These are phyloP conservation scores for Bubo bubo DNA, from an alignment of 2,113 vertebrate species.

Conservation along the genomic window DNA sequence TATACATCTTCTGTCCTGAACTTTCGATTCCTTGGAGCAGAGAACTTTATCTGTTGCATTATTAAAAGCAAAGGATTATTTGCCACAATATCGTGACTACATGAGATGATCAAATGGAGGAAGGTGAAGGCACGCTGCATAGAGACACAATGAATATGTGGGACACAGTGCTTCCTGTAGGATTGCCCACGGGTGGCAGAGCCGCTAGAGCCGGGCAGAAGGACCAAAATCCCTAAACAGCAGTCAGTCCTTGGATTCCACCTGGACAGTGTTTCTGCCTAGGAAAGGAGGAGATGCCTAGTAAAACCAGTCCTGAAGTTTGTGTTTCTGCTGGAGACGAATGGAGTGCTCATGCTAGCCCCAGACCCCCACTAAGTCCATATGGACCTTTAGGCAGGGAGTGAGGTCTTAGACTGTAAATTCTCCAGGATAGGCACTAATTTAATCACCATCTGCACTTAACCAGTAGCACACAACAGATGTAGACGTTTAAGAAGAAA, in stretches of 20 bases:
- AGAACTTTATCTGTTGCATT: background rate
- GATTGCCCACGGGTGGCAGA: background rate
- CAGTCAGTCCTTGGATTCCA: background rate
- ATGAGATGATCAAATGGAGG: background rate
- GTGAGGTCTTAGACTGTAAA: background rate
- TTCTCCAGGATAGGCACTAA: background rate
- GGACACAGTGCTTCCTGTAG: background rate
- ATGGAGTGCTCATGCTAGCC: background rate
- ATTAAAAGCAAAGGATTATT: background rate
- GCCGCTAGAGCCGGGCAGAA: background rate
- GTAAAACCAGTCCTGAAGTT: background rate
- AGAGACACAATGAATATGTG: background rate
- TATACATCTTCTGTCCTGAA: background rate
- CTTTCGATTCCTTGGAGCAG: background rate
- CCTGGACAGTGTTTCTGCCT: background rate
- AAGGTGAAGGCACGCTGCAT: background rate
- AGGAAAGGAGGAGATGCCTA: background rate
- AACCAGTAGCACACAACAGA: background rate
- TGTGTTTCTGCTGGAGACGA: background rate
- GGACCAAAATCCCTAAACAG: background rate
- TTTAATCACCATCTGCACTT: background rate
- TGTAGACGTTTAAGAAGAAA: background rate
- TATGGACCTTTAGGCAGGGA: background rate
- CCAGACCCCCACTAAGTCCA: background rate
- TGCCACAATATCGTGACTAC: background rate